phyloP scores from a whole-genome alignment of 2,797 vertebrate genomes.

The Anolis apletophallus region DNA sequence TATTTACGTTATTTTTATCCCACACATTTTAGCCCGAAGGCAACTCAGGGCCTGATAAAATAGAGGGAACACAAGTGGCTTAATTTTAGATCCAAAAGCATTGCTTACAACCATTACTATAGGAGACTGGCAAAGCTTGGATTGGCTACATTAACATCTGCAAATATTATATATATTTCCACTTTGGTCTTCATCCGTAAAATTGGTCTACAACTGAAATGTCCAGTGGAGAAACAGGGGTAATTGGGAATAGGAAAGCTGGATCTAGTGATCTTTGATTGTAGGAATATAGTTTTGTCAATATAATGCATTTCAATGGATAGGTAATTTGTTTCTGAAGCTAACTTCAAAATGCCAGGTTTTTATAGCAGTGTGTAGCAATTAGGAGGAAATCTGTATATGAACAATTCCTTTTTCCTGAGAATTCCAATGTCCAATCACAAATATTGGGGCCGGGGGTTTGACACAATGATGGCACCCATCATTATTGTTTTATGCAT shows the following conservation, averaged over 20 bases:
- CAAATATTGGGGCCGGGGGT: background rate
- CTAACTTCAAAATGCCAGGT: too few species aligned
- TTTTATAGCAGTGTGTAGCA: background rate
- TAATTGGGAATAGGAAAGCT: background rate
- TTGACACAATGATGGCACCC: background rate
- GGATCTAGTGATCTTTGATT: background rate
- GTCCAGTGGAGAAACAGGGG: background rate
- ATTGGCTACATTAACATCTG: background rate
- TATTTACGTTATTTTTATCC: too few species aligned
- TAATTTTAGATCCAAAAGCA: too few species aligned
- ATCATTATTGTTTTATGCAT: background rate
- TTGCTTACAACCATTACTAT: too few species aligned
- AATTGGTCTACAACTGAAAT: background rate
- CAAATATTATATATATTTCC: background rate
- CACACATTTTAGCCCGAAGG: too few species aligned
- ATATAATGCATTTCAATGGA: background rate
- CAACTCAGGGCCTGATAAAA: too few species aligned
- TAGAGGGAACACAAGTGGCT: too few species aligned
- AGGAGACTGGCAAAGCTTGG: background rate
- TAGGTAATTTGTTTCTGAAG: background rate
- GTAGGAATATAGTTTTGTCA: background rate
- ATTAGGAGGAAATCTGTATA: background rate
- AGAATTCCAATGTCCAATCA: background rate
- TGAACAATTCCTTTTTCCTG: background rate
- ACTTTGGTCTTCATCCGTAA: background rate